phyloP scores from a whole-genome alignment of 2,113 vertebrate genomes.

The Dendrocopos noguchii region DNA sequence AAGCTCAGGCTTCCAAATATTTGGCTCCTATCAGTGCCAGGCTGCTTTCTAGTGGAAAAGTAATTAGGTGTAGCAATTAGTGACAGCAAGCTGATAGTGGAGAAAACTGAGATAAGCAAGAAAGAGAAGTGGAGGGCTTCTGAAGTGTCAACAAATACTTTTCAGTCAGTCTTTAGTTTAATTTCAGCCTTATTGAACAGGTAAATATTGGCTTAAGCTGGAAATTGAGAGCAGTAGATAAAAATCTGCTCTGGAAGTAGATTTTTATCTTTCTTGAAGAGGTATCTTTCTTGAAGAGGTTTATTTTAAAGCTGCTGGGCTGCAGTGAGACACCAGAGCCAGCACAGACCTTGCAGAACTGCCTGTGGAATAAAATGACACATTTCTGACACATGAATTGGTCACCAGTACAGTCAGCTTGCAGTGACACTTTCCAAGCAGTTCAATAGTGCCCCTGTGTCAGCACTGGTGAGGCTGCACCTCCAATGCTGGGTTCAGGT shows the following conservation, averaged over 20 bases:
- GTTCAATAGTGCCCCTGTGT: neutral
- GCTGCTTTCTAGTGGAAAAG: constrained; percentile 27
- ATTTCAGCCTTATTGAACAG: neutral
- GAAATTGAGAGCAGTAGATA: constrained; percentile 6
- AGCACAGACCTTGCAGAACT: neutral
- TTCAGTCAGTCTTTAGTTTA: constrained; percentile 24
- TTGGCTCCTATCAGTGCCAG: constrained; percentile 9
- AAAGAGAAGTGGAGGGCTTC: neutral
- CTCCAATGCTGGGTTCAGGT: too few species aligned
- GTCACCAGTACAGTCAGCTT: neutral
- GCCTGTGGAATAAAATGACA: neutral
- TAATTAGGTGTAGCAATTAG: constrained; percentile 3
- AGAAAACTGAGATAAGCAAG: constrained; percentile 5
- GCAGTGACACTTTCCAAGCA: neutral
- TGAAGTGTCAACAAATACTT: constrained; percentile 44
- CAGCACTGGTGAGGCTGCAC: too few species aligned
- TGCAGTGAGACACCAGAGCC: neutral
- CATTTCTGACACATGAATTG: neutral
- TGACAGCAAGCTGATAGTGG: constrained; percentile 6
- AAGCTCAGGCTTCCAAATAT: constrained; percentile 26
- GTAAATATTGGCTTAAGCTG: constrained; percentile 38
- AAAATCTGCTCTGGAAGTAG: neutral
- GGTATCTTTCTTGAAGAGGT: neutral
- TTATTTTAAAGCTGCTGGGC: constrained; percentile 20
- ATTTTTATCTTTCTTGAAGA: neutral